A percentile compares a stretch with the other conserved stretches of the same genome.
phyloP scores from a whole-genome alignment of 2,113 vertebrate species.

The Plestiodon gilberti region DNA sequence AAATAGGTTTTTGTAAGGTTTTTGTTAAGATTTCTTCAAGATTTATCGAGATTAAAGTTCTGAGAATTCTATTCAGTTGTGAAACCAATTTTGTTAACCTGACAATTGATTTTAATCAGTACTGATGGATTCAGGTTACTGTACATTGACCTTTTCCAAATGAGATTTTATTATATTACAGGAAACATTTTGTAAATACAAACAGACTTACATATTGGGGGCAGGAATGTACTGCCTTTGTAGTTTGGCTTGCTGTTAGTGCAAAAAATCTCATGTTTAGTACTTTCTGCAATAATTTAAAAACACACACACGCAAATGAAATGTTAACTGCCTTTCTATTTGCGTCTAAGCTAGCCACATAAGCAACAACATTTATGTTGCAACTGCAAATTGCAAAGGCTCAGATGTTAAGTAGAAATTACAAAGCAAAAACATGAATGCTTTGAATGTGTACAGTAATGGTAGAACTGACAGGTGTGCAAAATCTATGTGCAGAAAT shows the following conservation, averaged over 20 bases:
- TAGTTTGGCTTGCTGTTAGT: background rate
- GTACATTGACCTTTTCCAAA: conserved; percentile 43
- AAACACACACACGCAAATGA: background rate
- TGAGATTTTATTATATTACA: conserved; percentile 33
- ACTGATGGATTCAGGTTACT: conserved; percentile 25
- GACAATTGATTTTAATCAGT: conserved; percentile 49
- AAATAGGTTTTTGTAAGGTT: conserved; percentile 30
- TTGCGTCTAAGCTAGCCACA: conserved; percentile 37
- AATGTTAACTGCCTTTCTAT: conserved; percentile 41
- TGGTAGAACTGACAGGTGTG: background rate
- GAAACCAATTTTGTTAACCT: conserved; percentile 19
- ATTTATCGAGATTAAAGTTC: conserved; percentile 41
- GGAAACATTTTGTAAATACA: conserved; percentile 26
- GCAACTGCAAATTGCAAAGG: background rate
- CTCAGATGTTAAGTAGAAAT: conserved; percentile 8
- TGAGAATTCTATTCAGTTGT: conserved; percentile 7
- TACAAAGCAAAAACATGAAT: conserved; percentile 27
- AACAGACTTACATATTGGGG: background rate
- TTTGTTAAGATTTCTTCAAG: conserved; percentile 2
- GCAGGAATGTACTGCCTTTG: conserved; percentile 5
- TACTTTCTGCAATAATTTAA: conserved; percentile 3
- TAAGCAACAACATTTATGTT: conserved; percentile 38
- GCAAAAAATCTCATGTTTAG: background rate
- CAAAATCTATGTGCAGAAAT: background rate
- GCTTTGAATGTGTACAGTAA: background rate